phyloP scores from a whole-genome alignment of 2,797 vertebrate species.

The Gastrophryne carolinensis region DNA sequence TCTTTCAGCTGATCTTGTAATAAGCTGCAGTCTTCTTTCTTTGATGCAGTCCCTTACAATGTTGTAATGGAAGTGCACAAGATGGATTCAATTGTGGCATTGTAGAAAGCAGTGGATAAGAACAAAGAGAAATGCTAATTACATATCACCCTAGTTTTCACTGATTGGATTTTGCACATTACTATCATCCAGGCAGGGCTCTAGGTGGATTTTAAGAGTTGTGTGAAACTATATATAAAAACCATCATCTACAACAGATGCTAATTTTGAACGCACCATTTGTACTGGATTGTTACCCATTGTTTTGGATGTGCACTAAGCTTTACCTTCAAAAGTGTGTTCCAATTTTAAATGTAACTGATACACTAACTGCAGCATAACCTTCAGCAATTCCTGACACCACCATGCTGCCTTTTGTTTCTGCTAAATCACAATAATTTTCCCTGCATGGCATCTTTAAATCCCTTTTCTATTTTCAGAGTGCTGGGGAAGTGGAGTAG shows the following conservation, averaged over 20 bases:
- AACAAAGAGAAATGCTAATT: too few relatives aligned
- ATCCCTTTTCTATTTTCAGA: background rate
- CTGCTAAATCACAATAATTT: background rate
- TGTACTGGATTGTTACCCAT: too few relatives aligned
- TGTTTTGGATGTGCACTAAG: too few relatives aligned
- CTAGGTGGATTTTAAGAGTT: background rate
- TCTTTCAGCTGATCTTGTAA: too few relatives aligned
- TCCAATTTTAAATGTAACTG: background rate
- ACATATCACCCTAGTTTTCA: background rate
- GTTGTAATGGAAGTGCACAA: too few relatives aligned
- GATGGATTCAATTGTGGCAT: too few relatives aligned
- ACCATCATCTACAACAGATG: too few relatives aligned
- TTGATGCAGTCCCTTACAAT: too few relatives aligned
- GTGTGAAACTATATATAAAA: background rate
- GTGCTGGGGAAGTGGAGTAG: slow-evolving; percentile 24
- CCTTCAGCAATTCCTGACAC: background rate
- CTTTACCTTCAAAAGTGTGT: background rate
- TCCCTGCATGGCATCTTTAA: slow-evolving; percentile 20
- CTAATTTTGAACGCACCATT: too few relatives aligned
- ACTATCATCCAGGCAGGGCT: background rate
- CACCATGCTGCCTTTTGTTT: background rate
- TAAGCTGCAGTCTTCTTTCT: too few relatives aligned
- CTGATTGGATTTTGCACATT: background rate
- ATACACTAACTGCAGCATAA: slow-evolving; percentile 8
- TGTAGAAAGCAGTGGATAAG: too few relatives aligned